phyloP scores from a whole-genome alignment of 2,888 invertebrate species.

The Axea sp. region DNA sequence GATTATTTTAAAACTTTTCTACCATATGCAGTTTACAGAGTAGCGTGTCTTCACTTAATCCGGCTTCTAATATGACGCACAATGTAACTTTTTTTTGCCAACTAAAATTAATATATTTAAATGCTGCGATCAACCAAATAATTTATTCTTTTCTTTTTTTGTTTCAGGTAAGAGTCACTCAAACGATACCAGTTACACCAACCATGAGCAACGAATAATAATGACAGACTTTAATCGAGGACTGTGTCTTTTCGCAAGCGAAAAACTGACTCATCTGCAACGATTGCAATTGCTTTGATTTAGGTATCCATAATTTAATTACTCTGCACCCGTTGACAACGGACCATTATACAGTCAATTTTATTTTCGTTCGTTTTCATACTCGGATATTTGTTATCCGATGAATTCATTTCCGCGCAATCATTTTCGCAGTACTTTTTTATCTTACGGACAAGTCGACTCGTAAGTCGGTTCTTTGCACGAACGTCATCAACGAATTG shows the following conservation, averaged over 20 bases:
- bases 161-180: constrained; percentile 47
- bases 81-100: neutral
- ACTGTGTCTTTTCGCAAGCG: constrained; percentile 1
- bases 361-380: constrained; percentile 32
- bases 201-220: constrained; percentile 25
- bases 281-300: constrained; percentile 43
- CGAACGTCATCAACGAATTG: neutral
- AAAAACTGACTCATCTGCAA: too few relatives aligned
- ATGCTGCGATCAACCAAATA: constrained; percentile 5
- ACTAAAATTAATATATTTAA: constrained; percentile 1
- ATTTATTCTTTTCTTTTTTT: constrained; percentile 6
- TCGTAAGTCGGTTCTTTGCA: constrained; percentile 14
- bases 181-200: constrained; percentile 9
- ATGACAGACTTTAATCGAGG: constrained; percentile 33
- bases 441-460: constrained; percentile 4
- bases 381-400: constrained; percentile 17
- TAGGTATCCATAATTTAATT: constrained; percentile 43
- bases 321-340: constrained; percentile 17
- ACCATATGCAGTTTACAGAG: constrained; percentile 55
- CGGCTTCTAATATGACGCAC: constrained; percentile 30
- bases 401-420: constrained; percentile 4
- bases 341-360: constrained; percentile 30
- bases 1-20: constrained; percentile 31
- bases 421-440: constrained; percentile 15
- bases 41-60: constrained; percentile 30